A percentile compares a stretch with the other conserved stretches of the same genome.
phyloP scores from a whole-genome alignment of 2,888 invertebrate species.

The Pyrrhia umbra region DNA sequence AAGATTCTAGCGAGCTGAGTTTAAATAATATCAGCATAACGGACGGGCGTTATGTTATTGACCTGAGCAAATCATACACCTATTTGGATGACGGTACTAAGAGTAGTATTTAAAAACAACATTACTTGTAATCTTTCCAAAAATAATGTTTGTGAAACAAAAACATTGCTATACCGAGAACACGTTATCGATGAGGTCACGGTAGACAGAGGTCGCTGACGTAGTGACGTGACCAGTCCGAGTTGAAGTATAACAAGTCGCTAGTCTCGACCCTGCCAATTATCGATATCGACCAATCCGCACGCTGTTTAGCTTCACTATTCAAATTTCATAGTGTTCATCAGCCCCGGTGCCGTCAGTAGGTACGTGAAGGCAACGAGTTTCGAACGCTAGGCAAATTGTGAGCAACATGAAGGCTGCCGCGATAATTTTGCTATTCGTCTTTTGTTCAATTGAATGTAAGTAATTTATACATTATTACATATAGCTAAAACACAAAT shows the following conservation, averaged over 20 bases:
- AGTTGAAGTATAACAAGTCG: constrained; percentile 42
- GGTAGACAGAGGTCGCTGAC: constrained; percentile 74
- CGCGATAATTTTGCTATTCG: constrained; percentile 74
- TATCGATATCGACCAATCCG: constrained; percentile 55
- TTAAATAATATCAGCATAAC: too few relatives aligned
- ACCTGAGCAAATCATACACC: too few relatives aligned
- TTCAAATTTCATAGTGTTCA: constrained; percentile 15
- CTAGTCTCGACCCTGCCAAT: constrained; percentile 70
- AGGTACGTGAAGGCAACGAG: constrained; percentile 41
- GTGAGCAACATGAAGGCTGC: constrained; percentile 76
- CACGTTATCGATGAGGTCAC: constrained; percentile 80
- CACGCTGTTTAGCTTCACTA: constrained; percentile 15
- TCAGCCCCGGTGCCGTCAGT: constrained; percentile 26
- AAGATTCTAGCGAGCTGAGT: too few relatives aligned
- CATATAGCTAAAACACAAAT: background rate
- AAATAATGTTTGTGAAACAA: constrained; percentile 47
- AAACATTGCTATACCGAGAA: constrained; percentile 68
- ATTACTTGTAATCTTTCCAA: background rate
- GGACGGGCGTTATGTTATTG: too few relatives aligned
- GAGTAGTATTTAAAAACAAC: background rate
- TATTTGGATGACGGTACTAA: too few relatives aligned
- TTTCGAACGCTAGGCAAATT: constrained; percentile 51
- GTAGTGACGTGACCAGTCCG: constrained; percentile 48
- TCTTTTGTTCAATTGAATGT: constrained; percentile 78
- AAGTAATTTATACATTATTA: constrained; percentile 18